Evolutionary conservation across 2,888 invertebrate genomes (phyloP).

Genomic region (Hoplodrina ambigua): DNA sequence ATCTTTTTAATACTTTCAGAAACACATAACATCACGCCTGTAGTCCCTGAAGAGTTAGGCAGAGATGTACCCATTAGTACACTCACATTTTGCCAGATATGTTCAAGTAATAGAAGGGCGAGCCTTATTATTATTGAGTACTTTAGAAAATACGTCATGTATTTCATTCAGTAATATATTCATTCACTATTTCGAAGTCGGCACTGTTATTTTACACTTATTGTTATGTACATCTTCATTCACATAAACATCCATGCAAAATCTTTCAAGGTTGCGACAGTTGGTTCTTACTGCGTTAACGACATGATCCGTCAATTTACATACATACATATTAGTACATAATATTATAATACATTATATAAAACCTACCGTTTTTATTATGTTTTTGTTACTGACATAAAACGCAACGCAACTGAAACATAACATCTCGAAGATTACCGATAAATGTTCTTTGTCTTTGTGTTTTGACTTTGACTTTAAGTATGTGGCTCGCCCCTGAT

Average conservation of each 20-base stretch:
- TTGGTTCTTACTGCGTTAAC: constrained; percentile 38
- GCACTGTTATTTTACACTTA: constrained; percentile 16
- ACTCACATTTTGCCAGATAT: too few relatives aligned
- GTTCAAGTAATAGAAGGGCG: too few relatives aligned
- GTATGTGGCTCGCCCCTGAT: too few relatives aligned
- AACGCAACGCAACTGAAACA: not conserved
- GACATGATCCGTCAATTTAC: constrained; percentile 62
- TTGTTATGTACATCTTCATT: constrained; percentile 22
- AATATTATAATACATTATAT: not conserved
- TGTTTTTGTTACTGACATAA: constrained; percentile 5
- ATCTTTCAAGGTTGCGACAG: constrained; percentile 49
- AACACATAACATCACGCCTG: too few relatives aligned
- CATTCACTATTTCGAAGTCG: constrained; percentile 9
- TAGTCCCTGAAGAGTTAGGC: too few relatives aligned
- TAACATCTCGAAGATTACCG: too few relatives aligned
- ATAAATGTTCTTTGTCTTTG: too few relatives aligned
- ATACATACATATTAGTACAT: constrained; percentile 48
- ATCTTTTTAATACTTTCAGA: too few relatives aligned
- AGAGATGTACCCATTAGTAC: too few relatives aligned
- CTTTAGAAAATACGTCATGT: constrained; percentile 3
- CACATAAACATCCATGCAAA: constrained; percentile 36
- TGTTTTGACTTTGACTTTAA: too few relatives aligned
- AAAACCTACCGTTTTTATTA: not conserved
- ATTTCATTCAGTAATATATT: constrained; percentile 9
- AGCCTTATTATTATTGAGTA: too few relatives aligned